phyloP scores from a whole-genome alignment of 1,140 invertebrate genomes.

The Calycopis cecrops region DNA sequence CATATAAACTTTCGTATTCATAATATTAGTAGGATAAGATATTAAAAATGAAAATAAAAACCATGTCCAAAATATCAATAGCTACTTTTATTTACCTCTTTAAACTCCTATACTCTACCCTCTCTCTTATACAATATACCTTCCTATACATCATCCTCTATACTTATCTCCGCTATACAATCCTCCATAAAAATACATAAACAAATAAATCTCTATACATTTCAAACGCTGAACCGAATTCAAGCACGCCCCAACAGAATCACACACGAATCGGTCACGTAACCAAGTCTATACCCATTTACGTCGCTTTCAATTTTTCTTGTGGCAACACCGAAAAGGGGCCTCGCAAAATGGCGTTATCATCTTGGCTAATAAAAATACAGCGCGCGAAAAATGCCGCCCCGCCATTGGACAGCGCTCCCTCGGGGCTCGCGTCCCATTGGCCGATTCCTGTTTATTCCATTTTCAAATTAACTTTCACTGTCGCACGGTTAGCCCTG shows the following conservation, averaged over 20 bases:
- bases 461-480: constrained; percentile 74
- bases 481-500: constrained; percentile 55
- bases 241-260: constrained; percentile 12
- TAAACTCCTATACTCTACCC: too few species aligned
- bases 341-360: constrained; percentile 70
- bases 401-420: constrained; percentile 50
- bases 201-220: not conserved
- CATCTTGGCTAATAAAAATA: constrained; percentile 73
- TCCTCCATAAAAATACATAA: not conserved
- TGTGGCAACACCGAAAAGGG: constrained; percentile 40
- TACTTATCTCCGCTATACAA: not conserved
- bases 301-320: constrained; percentile 42
- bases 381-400: constrained; percentile 67
- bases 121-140: not conserved
- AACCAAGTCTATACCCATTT: constrained; percentile 11
- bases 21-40: too few species aligned
- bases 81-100: too few species aligned
- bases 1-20: too few species aligned
- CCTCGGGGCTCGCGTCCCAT: constrained; percentile 34
- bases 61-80: too few species aligned
- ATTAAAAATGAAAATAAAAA: too few species aligned
- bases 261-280: constrained; percentile 20
- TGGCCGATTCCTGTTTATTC: constrained; percentile 56
- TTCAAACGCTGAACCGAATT: not conserved
- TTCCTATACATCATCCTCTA: not conserved